These are phyloP conservation scores for Hypocryptadius cinnamomeus DNA, from an alignment of 2,113 vertebrate genomes.

Conservation along the genomic window DNA sequence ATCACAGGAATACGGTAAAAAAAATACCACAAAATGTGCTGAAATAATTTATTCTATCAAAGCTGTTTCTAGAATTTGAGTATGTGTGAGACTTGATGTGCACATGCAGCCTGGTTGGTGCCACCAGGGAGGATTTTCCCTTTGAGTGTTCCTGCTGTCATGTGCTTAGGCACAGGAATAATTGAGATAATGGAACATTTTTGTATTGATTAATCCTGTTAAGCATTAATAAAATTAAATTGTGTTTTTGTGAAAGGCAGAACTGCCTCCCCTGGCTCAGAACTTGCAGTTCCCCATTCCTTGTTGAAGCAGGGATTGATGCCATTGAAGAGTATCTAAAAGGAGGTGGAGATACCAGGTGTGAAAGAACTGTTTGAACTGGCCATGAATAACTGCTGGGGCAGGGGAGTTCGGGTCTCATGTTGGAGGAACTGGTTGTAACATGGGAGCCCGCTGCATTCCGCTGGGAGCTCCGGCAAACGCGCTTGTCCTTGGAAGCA, in stretches of 20 bases:
- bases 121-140: neutral
- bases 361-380: neutral
- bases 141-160: neutral
- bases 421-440: neutral
- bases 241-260: neutral
- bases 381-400: neutral
- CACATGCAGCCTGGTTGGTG: neutral
- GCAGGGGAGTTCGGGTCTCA: neutral
- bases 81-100: neutral
- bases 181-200: neutral
- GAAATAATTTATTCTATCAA: neutral
- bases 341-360: neutral
- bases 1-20: neutral
- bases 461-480: accelerated
- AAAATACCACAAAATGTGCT: neutral
- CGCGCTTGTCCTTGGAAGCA: neutral
- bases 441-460: neutral
- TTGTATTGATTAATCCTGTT: neutral
- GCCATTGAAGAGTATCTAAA: neutral
- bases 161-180: neutral
- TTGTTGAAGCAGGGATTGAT: neutral
- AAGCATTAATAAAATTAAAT: neutral
- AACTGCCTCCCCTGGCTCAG: neutral
- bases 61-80: neutral
- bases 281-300: neutral